Evolutionary conservation across 2,113 vertebrate species (phyloP).

Genomic region (Chaenogobius annularis): DNA sequence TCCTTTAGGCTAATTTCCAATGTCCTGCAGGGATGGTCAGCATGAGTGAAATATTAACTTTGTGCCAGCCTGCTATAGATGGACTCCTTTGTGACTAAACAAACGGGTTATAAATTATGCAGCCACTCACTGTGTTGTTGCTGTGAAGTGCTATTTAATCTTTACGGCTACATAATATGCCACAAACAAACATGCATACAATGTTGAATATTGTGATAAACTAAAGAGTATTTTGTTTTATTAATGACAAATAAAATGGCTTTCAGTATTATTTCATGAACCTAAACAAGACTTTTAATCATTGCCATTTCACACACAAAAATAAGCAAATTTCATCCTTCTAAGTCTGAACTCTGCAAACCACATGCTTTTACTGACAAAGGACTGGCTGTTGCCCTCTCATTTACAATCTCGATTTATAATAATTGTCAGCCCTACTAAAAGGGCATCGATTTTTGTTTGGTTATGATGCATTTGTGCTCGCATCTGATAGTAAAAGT

Average conservation of each 20-base stretch:
- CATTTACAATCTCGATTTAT: too few species aligned
- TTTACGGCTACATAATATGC: not conserved
- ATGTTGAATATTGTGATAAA: not conserved
- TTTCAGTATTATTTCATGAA: too few species aligned
- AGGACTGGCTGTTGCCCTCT: too few species aligned
- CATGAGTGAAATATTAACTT: slow-evolving; percentile 57
- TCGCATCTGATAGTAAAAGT: not conserved
- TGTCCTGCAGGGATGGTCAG: slow-evolving; percentile 11
- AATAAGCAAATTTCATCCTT: too few species aligned
- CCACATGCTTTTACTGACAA: too few species aligned
- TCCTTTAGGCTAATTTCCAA: slow-evolving; percentile 49
- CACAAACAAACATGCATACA: not conserved
- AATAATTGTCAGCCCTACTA: too few species aligned
- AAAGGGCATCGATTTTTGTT: too few species aligned
- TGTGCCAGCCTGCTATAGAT: slow-evolving; percentile 29
- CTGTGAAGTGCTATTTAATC: not conserved
- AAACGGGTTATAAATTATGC: slow-evolving; percentile 30
- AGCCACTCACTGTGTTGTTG: slow-evolving; percentile 12
- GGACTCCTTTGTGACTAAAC: slow-evolving; percentile 36
- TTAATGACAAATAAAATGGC: too few species aligned
- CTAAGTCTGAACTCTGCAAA: too few species aligned
- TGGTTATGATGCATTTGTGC: not conserved
- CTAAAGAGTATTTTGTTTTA: too few species aligned
- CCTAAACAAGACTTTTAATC: too few species aligned
- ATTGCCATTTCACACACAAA: too few species aligned